Conservation (phyloP, 1,140 invertebrate species). For the Microplitis mediator region DNA sequence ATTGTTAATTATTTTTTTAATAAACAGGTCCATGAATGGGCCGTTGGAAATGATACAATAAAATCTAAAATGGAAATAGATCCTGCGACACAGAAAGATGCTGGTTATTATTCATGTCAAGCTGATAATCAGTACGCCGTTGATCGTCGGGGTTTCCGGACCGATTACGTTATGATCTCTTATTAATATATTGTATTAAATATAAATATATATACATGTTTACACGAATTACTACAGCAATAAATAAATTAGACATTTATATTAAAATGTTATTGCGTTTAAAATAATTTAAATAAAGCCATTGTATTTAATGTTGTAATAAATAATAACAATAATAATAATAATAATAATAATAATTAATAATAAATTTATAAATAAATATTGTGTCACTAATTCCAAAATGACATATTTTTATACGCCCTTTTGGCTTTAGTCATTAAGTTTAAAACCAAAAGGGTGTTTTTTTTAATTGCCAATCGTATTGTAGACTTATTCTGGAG, state of each 20-base stretch:
- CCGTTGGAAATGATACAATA: constrained; percentile 77
- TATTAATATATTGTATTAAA: constrained; percentile 54
- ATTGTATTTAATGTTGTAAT: too few relatives aligned
- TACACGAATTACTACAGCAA: too few relatives aligned
- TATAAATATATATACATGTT: neutral
- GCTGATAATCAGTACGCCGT: constrained; percentile 80
- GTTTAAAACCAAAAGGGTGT: too few relatives aligned
- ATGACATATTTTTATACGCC: too few relatives aligned
- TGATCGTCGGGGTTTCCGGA: constrained; percentile 73
- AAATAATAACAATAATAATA: too few relatives aligned
- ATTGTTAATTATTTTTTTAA: constrained; percentile 26
- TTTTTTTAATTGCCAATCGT: too few relatives aligned
- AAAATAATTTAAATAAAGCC: neutral
- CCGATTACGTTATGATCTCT: constrained; percentile 73
- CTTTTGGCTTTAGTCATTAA: too few relatives aligned
- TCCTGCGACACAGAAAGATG: constrained; percentile 84
- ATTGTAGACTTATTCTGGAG: too few relatives aligned
- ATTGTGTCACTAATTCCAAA: too few relatives aligned
- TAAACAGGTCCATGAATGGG: constrained; percentile 85
- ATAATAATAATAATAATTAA: neutral
- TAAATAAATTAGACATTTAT: too few relatives aligned
- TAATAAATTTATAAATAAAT: too few relatives aligned
- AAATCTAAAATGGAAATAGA: constrained; percentile 93
- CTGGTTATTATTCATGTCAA: constrained; percentile 76
- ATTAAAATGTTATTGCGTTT: too few relatives aligned